phyloP scores from a whole-genome alignment of 53 echinoderm and acorn worm species.

The Paelopatides confundens region DNA sequence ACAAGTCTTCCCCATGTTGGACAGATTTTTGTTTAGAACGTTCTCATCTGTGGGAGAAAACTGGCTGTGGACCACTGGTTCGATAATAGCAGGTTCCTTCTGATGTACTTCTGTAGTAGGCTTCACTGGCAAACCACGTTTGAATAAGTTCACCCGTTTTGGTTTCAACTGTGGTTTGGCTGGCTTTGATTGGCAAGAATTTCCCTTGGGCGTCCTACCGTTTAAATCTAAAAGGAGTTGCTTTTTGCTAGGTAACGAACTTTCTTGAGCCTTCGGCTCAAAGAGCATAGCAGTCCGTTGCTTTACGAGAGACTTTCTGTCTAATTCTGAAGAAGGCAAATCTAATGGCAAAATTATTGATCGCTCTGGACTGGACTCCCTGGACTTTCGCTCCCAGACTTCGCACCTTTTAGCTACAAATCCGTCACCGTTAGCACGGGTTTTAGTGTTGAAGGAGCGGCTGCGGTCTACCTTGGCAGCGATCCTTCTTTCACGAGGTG shows the following conservation, averaged over 20 bases:
- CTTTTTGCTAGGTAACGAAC: conserved; percentile 14
- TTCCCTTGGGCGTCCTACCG: conserved; percentile 15
- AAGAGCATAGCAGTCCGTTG: conserved; percentile 80
- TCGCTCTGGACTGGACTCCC: conserved; percentile 45
- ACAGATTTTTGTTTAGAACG: background rate
- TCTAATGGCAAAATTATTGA: conserved; percentile 12
- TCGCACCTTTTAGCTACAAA: conserved; percentile 69
- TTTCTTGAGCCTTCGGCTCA: conserved; percentile 10
- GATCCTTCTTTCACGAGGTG: conserved; percentile 3
- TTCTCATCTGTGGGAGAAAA: background rate
- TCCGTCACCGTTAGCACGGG: conserved; percentile 58
- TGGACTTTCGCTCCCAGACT: conserved; percentile 70
- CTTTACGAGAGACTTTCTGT: conserved; percentile 72
- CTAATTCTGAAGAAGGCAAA: conserved; percentile 35
- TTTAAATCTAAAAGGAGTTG: conserved; percentile 42
- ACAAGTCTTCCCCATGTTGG: conserved; percentile 32
- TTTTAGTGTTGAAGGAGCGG: conserved; percentile 51
- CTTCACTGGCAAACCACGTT: conserved; percentile 34
- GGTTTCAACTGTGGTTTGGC: conserved; percentile 44
- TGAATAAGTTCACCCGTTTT: conserved; percentile 37
- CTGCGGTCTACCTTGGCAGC: conserved; percentile 24
- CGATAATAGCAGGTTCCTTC: background rate
- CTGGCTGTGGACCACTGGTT: background rate
- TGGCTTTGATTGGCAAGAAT: background rate
- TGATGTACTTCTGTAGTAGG: background rate